phyloP scores from a whole-genome alignment of 1,140 invertebrate genomes.

The Plectus sambesii region DNA sequence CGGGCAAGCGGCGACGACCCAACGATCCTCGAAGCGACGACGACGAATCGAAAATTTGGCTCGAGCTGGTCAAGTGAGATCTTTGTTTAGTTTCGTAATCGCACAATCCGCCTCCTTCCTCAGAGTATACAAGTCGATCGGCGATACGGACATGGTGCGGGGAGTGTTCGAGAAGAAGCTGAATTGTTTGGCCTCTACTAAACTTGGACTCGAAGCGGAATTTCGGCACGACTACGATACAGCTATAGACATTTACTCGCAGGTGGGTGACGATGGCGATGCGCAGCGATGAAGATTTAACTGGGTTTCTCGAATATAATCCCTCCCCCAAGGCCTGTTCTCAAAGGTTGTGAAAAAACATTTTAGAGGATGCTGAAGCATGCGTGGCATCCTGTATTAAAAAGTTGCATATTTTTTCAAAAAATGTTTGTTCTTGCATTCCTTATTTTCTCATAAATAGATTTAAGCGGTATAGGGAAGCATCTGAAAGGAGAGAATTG shows the following conservation, averaged over 20 bases:
- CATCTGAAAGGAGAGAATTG: too few species aligned
- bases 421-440: too few species aligned
- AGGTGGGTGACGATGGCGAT: too few species aligned
- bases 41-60: background rate
- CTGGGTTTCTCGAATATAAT: too few species aligned
- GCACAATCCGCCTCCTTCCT: background rate
- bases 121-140: background rate
- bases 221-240: background rate
- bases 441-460: too few species aligned
- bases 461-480: too few species aligned
- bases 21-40: background rate
- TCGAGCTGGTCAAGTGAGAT: background rate
- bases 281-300: too few species aligned
- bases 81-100: background rate
- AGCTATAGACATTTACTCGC: background rate
- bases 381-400: too few species aligned
- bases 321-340: too few species aligned
- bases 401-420: too few species aligned
- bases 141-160: background rate
- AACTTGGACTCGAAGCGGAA: background rate
- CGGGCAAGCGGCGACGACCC: background rate
- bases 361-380: too few species aligned
- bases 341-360: too few species aligned
- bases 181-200: background rate
- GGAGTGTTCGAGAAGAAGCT: background rate